Evolutionary conservation across 30 jellyfish, hydroid and myxozoan species (phyloP).

Genomic region (Morbakka virulenta): DNA sequence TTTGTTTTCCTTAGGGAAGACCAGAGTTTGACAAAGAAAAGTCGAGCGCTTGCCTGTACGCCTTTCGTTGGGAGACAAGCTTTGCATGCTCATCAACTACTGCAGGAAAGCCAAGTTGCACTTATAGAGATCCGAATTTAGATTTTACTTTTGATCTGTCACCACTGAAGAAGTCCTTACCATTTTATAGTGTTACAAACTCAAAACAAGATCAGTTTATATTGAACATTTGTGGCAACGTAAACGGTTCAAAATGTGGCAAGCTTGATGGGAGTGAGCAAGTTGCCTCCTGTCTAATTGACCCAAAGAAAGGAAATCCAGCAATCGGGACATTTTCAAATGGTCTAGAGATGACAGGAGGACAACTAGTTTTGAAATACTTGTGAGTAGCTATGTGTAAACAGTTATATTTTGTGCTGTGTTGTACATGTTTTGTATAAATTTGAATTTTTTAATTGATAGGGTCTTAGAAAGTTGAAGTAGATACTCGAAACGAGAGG

Average conservation of each 20-base stretch:
- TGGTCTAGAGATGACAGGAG: slow-evolving; percentile 40
- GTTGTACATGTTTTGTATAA: no score
- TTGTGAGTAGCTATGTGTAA: slow-evolving; percentile 26
- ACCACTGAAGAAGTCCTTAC: slow-evolving; percentile 39
- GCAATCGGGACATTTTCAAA: slow-evolving; percentile 39
- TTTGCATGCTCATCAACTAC: slow-evolving; percentile 55
- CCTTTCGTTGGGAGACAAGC: slow-evolving; percentile 66
- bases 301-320: slow-evolving; percentile 21
- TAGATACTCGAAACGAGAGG: no score
- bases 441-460: no score
- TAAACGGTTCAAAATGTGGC: slow-evolving; percentile 56
- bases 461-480: no score
- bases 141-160: slow-evolving; percentile 42
- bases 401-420: no score
- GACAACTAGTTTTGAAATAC: slow-evolving; percentile 39
- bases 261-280: slow-evolving; percentile 26
- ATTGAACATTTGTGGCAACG: slow-evolving; percentile 70
- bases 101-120: slow-evolving; percentile 21
- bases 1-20: slow-evolving; percentile 45
- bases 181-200: slow-evolving; percentile 32
- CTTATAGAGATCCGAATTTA: slow-evolving; percentile 54
- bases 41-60: slow-evolving; percentile 49
- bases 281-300: slow-evolving; percentile 49
- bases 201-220: slow-evolving; percentile 11
- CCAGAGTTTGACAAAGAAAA: slow-evolving; percentile 54